Conservation (phyloP, 2,888 invertebrate genomes). For the Drosophila picticornis region DNA sequence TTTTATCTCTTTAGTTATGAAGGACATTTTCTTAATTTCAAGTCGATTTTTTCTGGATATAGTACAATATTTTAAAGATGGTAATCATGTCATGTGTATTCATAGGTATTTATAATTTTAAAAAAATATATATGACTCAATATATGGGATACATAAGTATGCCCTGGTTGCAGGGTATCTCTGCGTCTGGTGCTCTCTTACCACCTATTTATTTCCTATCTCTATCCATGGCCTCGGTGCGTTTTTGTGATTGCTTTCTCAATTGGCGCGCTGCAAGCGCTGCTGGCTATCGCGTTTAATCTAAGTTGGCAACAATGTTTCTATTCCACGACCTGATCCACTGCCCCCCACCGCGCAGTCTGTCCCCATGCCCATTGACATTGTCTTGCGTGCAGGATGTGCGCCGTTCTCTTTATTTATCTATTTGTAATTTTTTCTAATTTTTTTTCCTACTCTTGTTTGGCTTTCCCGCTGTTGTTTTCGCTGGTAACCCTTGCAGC, state of each 20-base stretch:
- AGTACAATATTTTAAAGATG: neutral
- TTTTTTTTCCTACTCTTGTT: constrained; percentile 16
- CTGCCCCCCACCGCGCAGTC: neutral
- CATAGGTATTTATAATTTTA: neutral
- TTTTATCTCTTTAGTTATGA: neutral
- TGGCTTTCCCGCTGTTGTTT: constrained; percentile 28
- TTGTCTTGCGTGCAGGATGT: constrained; percentile 40
- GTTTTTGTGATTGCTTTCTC: constrained; percentile 71
- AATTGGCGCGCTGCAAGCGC: constrained; percentile 63
- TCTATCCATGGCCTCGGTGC: constrained; percentile 38
- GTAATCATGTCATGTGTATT: neutral
- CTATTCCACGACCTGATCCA: constrained; percentile 19
- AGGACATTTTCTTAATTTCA: neutral
- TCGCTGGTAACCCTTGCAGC: constrained; percentile 45
- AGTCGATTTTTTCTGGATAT: neutral
- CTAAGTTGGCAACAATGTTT: constrained; percentile 71
- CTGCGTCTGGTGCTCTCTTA: neutral
- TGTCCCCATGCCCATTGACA: constrained; percentile 21
- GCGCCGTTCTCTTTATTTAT: constrained; percentile 47
- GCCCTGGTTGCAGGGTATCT: constrained; percentile 17
- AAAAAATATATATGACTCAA: neutral
- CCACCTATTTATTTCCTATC: constrained; percentile 10
- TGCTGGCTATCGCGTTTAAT: constrained; percentile 70
- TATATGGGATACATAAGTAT: neutral
- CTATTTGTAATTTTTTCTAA: constrained; percentile 36